Conservation (phyloP, 1,140 invertebrate species). For the Nymphalis io region DNA sequence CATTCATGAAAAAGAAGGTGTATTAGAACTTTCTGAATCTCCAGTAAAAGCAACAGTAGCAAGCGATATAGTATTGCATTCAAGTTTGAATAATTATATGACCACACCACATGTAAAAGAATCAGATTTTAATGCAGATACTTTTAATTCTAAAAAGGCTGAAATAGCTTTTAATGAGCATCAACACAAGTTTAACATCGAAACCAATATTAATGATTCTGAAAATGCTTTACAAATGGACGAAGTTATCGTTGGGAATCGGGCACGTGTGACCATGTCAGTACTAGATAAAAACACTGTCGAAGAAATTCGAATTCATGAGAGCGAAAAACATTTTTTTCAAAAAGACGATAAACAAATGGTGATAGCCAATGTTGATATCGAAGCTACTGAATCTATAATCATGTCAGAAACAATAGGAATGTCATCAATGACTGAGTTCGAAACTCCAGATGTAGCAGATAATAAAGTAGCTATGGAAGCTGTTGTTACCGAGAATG, state of each 20-base stretch:
- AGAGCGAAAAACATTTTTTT: conserved; percentile 58
- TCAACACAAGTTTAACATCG: conserved; percentile 81
- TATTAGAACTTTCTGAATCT: conserved; percentile 75
- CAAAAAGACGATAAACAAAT: conserved; percentile 49
- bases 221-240: conserved; percentile 72
- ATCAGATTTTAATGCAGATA: conserved; percentile 73
- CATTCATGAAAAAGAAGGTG: conserved; percentile 83
- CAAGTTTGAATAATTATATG: conserved; percentile 82
- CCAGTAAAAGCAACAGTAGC: conserved; percentile 78
- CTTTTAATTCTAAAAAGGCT: conserved; percentile 78
- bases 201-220: conserved; percentile 82
- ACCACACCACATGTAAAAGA: conserved; percentile 83
- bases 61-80: conserved; percentile 81
- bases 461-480: conserved; percentile 53
- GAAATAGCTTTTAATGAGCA: conserved; percentile 82
- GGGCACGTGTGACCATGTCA: conserved; percentile 67
- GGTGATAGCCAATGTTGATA: conserved; percentile 54
- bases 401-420: conserved; percentile 56
- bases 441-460: conserved; percentile 43
- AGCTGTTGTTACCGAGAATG: conserved; percentile 55
- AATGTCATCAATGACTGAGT: conserved; percentile 47
- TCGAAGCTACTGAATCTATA: conserved; percentile 57
- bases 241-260: conserved; percentile 28
- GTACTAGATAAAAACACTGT: conserved; percentile 74
- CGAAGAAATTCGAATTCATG: conserved; percentile 69